Evolutionary conservation across 2,888 invertebrate species (phyloP).

Genomic region (Xestoiulus laeticollis): DNA sequence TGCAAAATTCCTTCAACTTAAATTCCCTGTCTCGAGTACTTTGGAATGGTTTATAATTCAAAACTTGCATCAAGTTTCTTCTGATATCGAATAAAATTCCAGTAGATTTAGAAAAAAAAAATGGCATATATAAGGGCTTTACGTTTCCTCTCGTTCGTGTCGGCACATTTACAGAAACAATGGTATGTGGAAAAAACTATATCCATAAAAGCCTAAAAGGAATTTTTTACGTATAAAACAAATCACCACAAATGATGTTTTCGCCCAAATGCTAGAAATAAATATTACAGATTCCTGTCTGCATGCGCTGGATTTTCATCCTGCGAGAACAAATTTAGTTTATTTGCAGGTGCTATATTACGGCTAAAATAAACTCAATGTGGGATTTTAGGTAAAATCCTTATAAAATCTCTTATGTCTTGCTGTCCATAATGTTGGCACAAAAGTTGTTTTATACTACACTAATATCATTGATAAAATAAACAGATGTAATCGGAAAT

Average conservation of each 20-base stretch:
- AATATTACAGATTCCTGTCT: background rate
- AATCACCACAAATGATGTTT: conserved; percentile 1
- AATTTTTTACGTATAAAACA: conserved; percentile 7
- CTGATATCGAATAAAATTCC: background rate
- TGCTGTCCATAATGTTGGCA: background rate
- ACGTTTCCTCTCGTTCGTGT: background rate
- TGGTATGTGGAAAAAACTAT: conserved; percentile 27
- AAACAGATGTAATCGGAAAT: too few relatives aligned
- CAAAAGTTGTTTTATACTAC: background rate
- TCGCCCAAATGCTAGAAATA: background rate
- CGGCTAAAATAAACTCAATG: background rate
- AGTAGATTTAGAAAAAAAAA: background rate
- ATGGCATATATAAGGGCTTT: background rate
- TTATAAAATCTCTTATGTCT: background rate
- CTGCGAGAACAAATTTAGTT: background rate
- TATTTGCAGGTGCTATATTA: background rate
- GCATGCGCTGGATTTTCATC: background rate
- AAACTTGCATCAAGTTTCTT: conserved; percentile 17
- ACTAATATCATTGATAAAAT: too few relatives aligned
- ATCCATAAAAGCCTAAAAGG: background rate
- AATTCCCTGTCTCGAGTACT: background rate
- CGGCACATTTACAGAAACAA: conserved; percentile 28
- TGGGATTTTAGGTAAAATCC: background rate
- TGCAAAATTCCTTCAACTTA: background rate
- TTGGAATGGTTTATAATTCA: background rate